Conservation (phyloP, 2,113 vertebrate genomes). For the Colossoma macropomum region DNA sequence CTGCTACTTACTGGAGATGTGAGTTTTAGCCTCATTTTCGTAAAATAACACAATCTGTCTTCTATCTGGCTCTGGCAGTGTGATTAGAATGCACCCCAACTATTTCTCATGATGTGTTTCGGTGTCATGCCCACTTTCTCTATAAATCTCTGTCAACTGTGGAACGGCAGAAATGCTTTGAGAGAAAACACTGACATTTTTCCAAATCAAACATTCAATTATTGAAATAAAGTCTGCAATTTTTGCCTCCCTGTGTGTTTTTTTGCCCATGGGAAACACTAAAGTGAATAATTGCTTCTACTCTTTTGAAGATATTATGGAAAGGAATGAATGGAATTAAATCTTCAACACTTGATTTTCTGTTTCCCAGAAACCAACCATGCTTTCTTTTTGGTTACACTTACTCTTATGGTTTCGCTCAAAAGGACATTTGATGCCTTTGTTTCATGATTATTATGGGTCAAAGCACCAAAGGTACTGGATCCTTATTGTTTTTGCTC, state of each 20-base stretch:
- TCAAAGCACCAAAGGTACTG: no score
- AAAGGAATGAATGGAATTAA: background rate
- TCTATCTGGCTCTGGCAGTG: background rate
- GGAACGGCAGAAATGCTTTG: constrained; percentile 33
- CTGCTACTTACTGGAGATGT: background rate
- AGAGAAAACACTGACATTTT: constrained; percentile 32
- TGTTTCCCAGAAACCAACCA: background rate
- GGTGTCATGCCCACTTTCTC: background rate
- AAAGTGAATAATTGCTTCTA: constrained; percentile 20
- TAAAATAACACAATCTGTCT: background rate
- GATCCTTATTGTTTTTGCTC: no score
- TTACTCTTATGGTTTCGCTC: background rate
- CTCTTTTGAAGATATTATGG: constrained; percentile 6
- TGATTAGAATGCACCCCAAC: background rate
- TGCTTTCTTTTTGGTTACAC: background rate
- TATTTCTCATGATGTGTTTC: constrained; percentile 16
- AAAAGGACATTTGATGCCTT: background rate
- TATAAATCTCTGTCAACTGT: constrained; percentile 18
- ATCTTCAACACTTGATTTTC: background rate
- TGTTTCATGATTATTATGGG: no score
- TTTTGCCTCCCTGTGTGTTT: constrained; percentile 24
- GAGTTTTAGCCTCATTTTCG: background rate
- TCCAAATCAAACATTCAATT: constrained; percentile 50
- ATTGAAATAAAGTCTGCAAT: constrained; percentile 40
- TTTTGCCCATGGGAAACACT: constrained; percentile 23